Evolutionary conservation across 2,113 vertebrate genomes (phyloP).

Genomic region (Carassius gibelio): DNA sequence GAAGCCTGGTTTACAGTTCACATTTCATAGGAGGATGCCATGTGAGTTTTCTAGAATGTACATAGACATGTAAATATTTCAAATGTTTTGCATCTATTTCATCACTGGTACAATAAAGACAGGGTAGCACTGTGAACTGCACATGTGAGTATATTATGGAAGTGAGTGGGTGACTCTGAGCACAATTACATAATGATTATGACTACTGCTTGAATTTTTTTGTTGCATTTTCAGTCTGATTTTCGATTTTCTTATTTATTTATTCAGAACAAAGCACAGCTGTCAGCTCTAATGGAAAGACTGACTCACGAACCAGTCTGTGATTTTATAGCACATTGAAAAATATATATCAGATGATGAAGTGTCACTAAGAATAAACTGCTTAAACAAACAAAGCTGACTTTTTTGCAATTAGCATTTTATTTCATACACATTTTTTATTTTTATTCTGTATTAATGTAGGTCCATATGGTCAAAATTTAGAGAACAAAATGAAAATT

Average conservation of each 20-base stretch:
- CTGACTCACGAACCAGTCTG: background rate
- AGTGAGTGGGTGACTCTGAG: constrained; percentile 31
- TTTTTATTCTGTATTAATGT: background rate
- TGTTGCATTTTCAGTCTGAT: background rate
- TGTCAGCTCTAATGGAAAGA: constrained; percentile 7
- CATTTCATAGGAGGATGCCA: background rate
- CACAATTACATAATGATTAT: constrained; percentile 29
- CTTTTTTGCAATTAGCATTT: background rate
- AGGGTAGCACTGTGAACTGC: background rate
- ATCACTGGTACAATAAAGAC: constrained; percentile 1
- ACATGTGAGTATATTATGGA: background rate
- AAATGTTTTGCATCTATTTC: background rate
- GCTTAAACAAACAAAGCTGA: background rate
- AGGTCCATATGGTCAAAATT: background rate
- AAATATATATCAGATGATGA: background rate
- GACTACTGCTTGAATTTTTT: background rate
- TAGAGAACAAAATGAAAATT: background rate
- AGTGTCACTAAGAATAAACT: background rate
- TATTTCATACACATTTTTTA: background rate
- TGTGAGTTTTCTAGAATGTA: background rate
- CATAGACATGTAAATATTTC: background rate
- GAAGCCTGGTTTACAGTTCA: background rate
- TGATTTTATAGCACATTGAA: background rate
- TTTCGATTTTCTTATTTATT: background rate
- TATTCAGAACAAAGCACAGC: constrained; percentile 7